Percentiles rank a stretch among this genome's conserved stretches.
phyloP scores from a whole-genome alignment of 2,888 invertebrate species.

The Platycheirus rosarum region DNA sequence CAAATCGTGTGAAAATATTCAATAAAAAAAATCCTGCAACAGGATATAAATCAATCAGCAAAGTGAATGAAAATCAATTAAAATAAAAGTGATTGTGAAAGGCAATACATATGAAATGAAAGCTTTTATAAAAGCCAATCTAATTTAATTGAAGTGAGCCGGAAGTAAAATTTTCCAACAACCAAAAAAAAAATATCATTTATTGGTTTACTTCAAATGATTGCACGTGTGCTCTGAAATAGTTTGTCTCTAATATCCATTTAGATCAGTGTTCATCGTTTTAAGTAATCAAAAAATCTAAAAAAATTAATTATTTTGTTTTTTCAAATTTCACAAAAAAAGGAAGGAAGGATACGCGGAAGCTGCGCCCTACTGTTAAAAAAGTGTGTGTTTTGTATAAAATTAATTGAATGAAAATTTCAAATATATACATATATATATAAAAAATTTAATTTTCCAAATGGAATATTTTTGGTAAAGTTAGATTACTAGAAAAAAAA shows the following conservation, averaged over 20 bases:
- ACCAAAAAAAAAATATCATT: conserved; percentile 36
- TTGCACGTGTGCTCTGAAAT: conserved; percentile 38
- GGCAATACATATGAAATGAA: background rate
- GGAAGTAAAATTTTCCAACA: background rate
- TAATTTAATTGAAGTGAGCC: conserved; percentile 22
- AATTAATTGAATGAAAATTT: background rate
- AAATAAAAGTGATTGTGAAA: too few relatives aligned
- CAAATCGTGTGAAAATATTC: background rate
- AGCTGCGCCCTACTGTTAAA: background rate
- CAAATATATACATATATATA: background rate
- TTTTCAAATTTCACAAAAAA: conserved; percentile 45
- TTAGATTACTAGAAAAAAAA: background rate
- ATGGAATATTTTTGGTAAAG: background rate
- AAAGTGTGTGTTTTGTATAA: conserved; percentile 18
- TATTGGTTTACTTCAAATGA: conserved; percentile 33
- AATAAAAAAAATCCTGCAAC: conserved; percentile 16
- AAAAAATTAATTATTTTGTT: conserved; percentile 3
- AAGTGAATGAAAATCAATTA: background rate
- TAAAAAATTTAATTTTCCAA: background rate
- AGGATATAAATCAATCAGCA: background rate
- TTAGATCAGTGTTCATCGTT: conserved; percentile 20
- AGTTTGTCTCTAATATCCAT: background rate
- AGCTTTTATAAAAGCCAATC: background rate
- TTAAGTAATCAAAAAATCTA: too few relatives aligned
- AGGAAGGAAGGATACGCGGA: conserved; percentile 53